These are phyloP conservation scores for Propithecus coquereli DNA, from an alignment of 2,113 vertebrate species.

Conservation along the genomic window DNA sequence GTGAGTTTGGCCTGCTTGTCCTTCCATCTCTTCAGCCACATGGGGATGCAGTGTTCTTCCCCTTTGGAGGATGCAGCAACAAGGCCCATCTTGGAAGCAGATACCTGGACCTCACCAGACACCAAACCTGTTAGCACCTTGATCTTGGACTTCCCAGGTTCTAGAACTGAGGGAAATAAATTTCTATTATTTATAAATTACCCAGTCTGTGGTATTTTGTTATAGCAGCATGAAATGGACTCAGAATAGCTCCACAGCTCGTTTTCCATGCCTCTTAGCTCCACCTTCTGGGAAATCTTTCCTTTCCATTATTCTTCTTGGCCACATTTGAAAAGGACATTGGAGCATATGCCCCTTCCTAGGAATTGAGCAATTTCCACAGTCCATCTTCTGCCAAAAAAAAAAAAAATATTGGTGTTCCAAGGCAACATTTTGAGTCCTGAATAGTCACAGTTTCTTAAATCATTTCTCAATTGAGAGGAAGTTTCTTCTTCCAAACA, in stretches of 20 bases:
- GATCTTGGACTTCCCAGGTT: not conserved
- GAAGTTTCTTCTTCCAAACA: not conserved
- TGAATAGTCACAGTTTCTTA: not conserved
- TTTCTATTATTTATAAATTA: not conserved
- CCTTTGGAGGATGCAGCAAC: not conserved
- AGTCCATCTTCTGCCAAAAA: not conserved
- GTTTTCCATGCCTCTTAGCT: not conserved
- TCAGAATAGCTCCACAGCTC: not conserved
- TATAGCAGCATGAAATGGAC: not conserved
- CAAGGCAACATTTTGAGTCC: not conserved
- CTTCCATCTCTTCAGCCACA: not conserved
- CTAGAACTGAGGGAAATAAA: not conserved
- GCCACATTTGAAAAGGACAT: not conserved
- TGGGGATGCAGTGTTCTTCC: not conserved
- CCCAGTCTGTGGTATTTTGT: not conserved
- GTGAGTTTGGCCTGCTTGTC: not conserved
- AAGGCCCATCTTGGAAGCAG: not conserved
- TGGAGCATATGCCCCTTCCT: not conserved
- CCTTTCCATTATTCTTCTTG: not conserved
- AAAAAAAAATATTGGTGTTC: not conserved
- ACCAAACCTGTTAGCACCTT: not conserved
- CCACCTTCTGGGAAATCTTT: not conserved
- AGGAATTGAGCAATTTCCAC: not conserved
- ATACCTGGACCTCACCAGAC: not conserved
- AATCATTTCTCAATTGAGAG: not conserved